Evolutionary conservation across 2,797 vertebrate species (phyloP), one percentile per base, ranked within the genome.

Genomic region (Coracias cyanogaster): DNA sequence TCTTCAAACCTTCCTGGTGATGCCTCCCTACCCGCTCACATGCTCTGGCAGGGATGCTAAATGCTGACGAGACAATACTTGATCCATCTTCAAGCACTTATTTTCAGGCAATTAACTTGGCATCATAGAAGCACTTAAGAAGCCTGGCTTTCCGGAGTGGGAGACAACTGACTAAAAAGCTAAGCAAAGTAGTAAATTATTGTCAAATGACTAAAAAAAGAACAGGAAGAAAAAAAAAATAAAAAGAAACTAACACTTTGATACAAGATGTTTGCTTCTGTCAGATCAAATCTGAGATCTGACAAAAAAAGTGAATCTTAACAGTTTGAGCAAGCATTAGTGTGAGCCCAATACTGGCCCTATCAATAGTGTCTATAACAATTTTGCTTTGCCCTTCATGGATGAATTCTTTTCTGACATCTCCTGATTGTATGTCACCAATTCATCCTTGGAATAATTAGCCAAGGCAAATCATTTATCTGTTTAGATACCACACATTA

Each of bases 71-170:
- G 94, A 97, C 94, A 96, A 96, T 96, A 94, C 84, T 95, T 96
- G 94, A 95, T 96, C 90, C 92, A 93, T 94, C 92, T 91, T 96
- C 84, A 91, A 94, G 96, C 92, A 93, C 92, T 97, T 96, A 95
- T 96, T 96, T 97, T 96, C 76, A 3, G 91, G 94, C 96, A 97
- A 96, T 97, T 97, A 96, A 96, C 94, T 96, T 96, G 94, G 94
- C 94, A 96, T 95, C 96, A 93, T 39, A 88, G 91, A 92, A 96
- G 96, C 94, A 96, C 94, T 96, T 96, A 96, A 97, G 93, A 95
- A 96, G 89, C 89, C 79, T 92, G 79, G 87, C 92, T 96, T 97
- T 96, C 94, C 79, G 43, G 92, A 87, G 91, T 69, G 89, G 84
- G 69, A 96, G 93, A 96, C 91, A 94, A 91, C 94, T 73, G 91